These are phyloP conservation scores for Euzophera pinguis DNA, from an alignment of 2,888 invertebrate species.

Conservation along the genomic window DNA sequence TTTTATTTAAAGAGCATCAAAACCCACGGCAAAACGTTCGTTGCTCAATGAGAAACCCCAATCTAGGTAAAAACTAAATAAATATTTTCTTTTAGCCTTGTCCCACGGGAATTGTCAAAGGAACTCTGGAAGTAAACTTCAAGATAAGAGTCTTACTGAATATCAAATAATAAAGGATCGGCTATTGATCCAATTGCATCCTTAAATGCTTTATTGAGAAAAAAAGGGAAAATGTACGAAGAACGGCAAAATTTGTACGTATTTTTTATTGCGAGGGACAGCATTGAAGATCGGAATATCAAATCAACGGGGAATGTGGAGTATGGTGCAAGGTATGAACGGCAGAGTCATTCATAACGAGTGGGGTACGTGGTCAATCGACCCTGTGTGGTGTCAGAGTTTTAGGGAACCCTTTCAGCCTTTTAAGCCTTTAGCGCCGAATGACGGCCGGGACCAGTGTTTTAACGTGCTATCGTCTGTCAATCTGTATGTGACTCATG, in stretches of 20 bases:
- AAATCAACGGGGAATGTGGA: conserved; percentile 22
- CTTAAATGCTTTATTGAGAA: conserved; percentile 25
- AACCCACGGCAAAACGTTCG: too few species aligned
- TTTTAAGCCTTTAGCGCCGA: too few species aligned
- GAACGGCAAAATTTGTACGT: conserved; percentile 17
- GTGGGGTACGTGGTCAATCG: too few species aligned
- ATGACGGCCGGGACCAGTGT: too few species aligned
- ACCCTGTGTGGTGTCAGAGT: too few species aligned
- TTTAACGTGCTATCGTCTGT: too few species aligned
- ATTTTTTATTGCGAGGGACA: conserved; percentile 28
- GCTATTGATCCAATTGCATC: conserved; percentile 13
- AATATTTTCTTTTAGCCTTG: too few species aligned
- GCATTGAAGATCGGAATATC: conserved; percentile 24
- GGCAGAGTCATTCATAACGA: background rate
- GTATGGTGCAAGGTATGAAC: conserved; percentile 13
- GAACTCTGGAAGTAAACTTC: background rate
- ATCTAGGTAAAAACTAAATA: too few species aligned
- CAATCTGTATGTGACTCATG: too few species aligned
- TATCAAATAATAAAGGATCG: conserved; percentile 16
- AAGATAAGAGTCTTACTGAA: background rate
- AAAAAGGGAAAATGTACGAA: conserved; percentile 21
- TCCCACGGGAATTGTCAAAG: background rate
- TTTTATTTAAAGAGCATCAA: too few species aligned
- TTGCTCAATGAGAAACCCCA: too few species aligned
- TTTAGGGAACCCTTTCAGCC: too few species aligned